Evolutionary conservation across 2,888 invertebrate species (phyloP).

Genomic region (Ormyrus nitidulus): DNA sequence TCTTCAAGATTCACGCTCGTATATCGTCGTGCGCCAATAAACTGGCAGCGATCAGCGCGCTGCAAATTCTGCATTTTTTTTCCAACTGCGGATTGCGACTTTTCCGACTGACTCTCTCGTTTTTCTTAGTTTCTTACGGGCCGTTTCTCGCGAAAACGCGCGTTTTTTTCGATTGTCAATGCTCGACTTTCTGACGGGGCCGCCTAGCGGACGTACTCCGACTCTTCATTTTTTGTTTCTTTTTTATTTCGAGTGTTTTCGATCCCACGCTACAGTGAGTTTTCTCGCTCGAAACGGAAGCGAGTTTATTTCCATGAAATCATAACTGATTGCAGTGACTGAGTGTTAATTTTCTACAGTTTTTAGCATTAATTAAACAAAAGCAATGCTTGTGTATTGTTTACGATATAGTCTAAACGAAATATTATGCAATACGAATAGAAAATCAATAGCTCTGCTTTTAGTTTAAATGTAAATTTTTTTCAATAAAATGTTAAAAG

Average conservation of each 20-base stretch:
- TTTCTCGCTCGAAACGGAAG: neutral
- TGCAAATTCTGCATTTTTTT: neutral
- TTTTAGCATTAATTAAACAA: too few species aligned
- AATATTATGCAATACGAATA: too few species aligned
- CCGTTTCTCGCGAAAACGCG: slow-evolving; percentile 60
- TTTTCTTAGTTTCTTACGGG: slow-evolving; percentile 1
- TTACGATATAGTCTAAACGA: too few species aligned
- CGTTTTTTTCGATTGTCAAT: slow-evolving; percentile 74
- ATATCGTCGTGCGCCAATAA: neutral
- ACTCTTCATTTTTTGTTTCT: slow-evolving; percentile 25
- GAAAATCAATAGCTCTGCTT: too few species aligned
- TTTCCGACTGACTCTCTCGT: neutral
- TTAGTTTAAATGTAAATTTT: too few species aligned
- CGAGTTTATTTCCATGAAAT: neutral
- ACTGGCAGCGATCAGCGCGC: neutral
- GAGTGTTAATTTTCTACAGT: too few species aligned
- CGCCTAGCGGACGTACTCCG: slow-evolving; percentile 3
- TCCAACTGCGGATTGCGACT: neutral
- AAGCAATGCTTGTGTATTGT: too few species aligned
- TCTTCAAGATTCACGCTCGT: slow-evolving; percentile 27
- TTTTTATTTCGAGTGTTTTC: slow-evolving; percentile 17
- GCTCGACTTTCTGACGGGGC: slow-evolving; percentile 71
- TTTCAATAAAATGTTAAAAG: too few species aligned
- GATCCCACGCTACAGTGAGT: neutral
- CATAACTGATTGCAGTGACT: neutral